These are phyloP conservation scores for Apis cerana DNA, from an alignment of 1,140 invertebrate species.

Conservation along the genomic window DNA sequence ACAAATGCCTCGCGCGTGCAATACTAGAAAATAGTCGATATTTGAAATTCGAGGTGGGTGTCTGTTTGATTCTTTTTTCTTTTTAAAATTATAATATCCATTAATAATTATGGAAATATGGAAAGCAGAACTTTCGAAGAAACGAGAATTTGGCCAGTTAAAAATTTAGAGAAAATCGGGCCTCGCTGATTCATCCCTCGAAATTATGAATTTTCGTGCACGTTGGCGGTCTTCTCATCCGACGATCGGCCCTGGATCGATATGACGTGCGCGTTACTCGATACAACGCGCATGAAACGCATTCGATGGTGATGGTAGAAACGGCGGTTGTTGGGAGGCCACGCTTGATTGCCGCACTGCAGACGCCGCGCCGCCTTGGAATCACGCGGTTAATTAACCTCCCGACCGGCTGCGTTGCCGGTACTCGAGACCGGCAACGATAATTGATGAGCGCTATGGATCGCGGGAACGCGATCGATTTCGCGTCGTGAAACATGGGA, in stretches of 20 bases:
- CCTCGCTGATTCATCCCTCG: too few species aligned
- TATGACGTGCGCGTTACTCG: slow-evolving; percentile 26
- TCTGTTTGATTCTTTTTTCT: too few species aligned
- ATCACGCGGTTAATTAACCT: slow-evolving; percentile 58
- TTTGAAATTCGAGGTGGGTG: too few species aligned
- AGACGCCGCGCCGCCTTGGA: slow-evolving; percentile 37
- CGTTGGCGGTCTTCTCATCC: not conserved
- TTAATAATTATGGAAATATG: too few species aligned
- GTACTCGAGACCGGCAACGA: slow-evolving; percentile 10
- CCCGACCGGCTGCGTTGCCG: not conserved
- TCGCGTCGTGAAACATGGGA: not conserved
- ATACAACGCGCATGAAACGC: slow-evolving; percentile 21
- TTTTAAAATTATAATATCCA: too few species aligned
- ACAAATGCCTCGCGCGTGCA: not conserved
- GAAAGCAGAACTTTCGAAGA: too few species aligned
- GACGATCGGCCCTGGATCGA: slow-evolving; percentile 7
- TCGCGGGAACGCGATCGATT: slow-evolving; percentile 6
- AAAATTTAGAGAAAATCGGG: too few species aligned
- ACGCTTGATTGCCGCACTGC: slow-evolving; percentile 22
- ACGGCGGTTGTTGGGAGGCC: not conserved
- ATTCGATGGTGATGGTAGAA: not conserved
- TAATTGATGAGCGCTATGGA: slow-evolving; percentile 43
- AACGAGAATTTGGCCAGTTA: too few species aligned
- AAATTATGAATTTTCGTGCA: too few species aligned
- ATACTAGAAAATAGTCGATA: too few species aligned